Evolutionary conservation across 2,888 invertebrate genomes (phyloP), one percentile per base, ranked within the genome.

Genomic region (Sinhomidia bicolor): DNA sequence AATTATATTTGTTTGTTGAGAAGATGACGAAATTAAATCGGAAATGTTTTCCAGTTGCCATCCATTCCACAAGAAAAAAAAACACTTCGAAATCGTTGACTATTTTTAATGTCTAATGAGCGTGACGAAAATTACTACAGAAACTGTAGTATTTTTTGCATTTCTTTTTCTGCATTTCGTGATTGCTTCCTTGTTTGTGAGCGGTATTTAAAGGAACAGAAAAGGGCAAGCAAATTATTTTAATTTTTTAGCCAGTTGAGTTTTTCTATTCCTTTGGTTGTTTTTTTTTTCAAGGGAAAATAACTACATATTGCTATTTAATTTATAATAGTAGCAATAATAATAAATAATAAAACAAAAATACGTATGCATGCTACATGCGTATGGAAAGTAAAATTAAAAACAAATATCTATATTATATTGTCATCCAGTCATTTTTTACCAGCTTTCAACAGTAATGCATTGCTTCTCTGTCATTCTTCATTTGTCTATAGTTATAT

Each of bases 211-310:
- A n/a, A 51, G 9, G 14, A n/a, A 74, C 12, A 47, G 1, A 26
- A 78, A 26, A 76, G n/a, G 23, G 51, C 26, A 76, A 76, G 54
- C 4, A 3, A 36, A 36, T 36, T 36, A 36, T 36, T 36, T 5
- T 17, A n/a, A 57, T 14, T 10, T 32, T 57, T n/a, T n/a, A n/a
- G n/a, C 32, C 57, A 57, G 32, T 29, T 57, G 57, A 78, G 54
- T 78, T 78, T 36, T 78, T 78, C 54, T 78, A 78, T 78, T 76
- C 54, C 29, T 78, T 78, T 57, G 54, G 78, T 78, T 78, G 78
- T 57, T 78, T 78, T n/a, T 78, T n/a, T 57, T 54, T 26, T 78
- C 54, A 78, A 78, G 57, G 78, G n/a, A n/a, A n/a, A n/a, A n/a
- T n/a, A n/a, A n/a, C n/a, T n/a, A 78, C 54, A 54, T 54, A 54